A percentile compares a stretch with the other conserved stretches of the same genome.
phyloP scores from a whole-genome alignment of 2,888 invertebrate species.

The Ditula angustiorana region DNA sequence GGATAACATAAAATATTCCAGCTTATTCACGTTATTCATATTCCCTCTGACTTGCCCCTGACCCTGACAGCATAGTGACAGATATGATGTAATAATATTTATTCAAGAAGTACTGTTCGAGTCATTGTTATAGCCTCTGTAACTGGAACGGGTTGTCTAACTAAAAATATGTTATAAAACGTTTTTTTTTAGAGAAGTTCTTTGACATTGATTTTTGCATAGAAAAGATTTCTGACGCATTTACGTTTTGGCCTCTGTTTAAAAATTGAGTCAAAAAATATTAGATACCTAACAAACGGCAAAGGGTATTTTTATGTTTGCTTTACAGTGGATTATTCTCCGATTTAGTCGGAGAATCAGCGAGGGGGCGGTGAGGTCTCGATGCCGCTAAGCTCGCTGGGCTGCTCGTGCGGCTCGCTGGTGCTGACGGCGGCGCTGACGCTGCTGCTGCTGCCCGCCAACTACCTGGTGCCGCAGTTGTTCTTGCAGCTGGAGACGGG shows the following conservation, averaged over 20 bases:
- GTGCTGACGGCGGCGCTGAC: conserved; percentile 60
- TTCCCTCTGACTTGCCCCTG: too few species aligned
- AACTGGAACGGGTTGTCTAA: not conserved
- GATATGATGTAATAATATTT: too few species aligned
- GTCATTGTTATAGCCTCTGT: too few species aligned
- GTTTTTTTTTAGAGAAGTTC: not conserved
- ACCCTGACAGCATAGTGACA: too few species aligned
- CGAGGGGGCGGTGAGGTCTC: conserved; percentile 42
- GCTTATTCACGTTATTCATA: too few species aligned
- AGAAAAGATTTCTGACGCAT: conserved; percentile 21
- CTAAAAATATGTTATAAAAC: not conserved
- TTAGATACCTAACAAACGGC: not conserved
- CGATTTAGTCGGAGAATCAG: conserved; percentile 41
- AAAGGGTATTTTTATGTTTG: conserved; percentile 14
- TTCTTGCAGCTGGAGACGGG: conserved; percentile 47
- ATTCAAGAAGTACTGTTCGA: too few species aligned
- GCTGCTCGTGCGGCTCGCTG: conserved; percentile 64
- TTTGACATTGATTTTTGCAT: conserved; percentile 3
- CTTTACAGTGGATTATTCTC: conserved; percentile 24
- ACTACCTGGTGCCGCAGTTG: conserved; percentile 61
- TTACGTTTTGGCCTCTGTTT: not conserved
- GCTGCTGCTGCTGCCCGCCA: conserved; percentile 66
- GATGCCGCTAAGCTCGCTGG: conserved; percentile 60
- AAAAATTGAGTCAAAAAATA: not conserved
- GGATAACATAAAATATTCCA: too few species aligned